phyloP scores from a whole-genome alignment of 2,113 vertebrate genomes.

The Pseudopipra pipra region DNA sequence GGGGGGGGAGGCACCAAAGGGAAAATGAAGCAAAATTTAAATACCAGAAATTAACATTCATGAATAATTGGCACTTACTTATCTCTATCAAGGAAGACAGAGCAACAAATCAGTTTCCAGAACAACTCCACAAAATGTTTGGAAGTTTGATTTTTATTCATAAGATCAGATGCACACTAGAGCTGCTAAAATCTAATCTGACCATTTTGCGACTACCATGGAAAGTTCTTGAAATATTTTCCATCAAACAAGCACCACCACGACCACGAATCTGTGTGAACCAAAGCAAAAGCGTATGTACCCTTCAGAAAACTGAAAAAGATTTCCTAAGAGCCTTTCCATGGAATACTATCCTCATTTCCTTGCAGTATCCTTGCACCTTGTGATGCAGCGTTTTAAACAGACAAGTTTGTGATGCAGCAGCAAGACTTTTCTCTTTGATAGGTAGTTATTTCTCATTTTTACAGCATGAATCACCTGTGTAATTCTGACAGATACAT shows the following conservation, averaged over 20 bases:
- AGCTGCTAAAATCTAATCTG: not conserved
- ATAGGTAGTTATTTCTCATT: not conserved
- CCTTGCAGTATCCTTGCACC: not conserved
- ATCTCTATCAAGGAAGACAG: not conserved
- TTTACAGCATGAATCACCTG: not conserved
- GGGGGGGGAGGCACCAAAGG: not conserved
- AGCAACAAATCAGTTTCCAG: not conserved
- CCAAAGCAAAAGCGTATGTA: not conserved
- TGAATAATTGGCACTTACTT: not conserved
- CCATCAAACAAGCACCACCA: not conserved
- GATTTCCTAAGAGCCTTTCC: not conserved
- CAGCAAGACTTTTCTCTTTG: conserved; percentile 35
- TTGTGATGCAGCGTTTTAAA: conserved; percentile 22
- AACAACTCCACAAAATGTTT: not conserved
- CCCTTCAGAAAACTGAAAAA: not conserved
- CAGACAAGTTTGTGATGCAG: conserved; percentile 58
- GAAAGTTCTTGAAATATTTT: conserved; percentile 35
- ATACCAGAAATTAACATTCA: not conserved
- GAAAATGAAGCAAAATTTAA: not conserved
- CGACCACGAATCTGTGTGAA: not conserved
- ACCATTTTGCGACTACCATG: not conserved
- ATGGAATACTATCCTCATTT: not conserved
- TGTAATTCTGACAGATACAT: not conserved
- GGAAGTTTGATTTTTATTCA: conserved; percentile 29
- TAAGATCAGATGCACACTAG: not conserved